Base-by-base conservation (phyloP, 2,797 vertebrate genomes). In the Ataeniobius toweri region DNA sequence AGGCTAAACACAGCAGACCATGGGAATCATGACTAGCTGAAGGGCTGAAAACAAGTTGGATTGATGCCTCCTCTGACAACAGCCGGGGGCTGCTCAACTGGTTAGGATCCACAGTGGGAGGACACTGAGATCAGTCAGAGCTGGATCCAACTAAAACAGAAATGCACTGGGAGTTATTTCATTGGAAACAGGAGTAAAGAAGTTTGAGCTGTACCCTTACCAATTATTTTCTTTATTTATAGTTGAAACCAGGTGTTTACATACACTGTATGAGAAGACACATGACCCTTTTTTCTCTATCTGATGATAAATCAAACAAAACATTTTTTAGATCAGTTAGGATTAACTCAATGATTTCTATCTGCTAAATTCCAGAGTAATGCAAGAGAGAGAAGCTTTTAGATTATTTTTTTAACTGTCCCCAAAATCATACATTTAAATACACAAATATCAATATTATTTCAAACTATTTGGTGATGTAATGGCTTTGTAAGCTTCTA, bases 111-210 rank as follows among this genome's bases (percentile, higher is more conserved):
- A 87, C 77, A 88, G 89, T 80, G 82, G 87, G 88, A 85, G 80
- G 81, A 85, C 90, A 93, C 90, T 91, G 83, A 91, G 92, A 92
- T 92, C 86, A 90, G 81, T 77, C 80, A 80, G 86, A 86, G 83
- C 82, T 85, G 86, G 80, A 81, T 88, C 44, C 61, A 46, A 75
- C 84, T 88, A 81, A 92, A 82, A 87, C 73, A 55, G 51, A 80
- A 79, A 39, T 77, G 72, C 51, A 28, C n/a, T 77, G 65, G 44
- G 12, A 68, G 82, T 71, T 81, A 70, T 85, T 88, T 86, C 39
- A 74, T 75, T 74, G 7, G 31, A 65, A 36, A 65, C 61, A 39
- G 18, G 39, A 9, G 61, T 9, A 1, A 36, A 39, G 18, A 31
- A 65, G 61, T 65, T 39, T 39, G 18, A 65, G 31, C 20, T 22